Conservation (phyloP, 1,140 invertebrate species). For the Megathymus violae region DNA sequence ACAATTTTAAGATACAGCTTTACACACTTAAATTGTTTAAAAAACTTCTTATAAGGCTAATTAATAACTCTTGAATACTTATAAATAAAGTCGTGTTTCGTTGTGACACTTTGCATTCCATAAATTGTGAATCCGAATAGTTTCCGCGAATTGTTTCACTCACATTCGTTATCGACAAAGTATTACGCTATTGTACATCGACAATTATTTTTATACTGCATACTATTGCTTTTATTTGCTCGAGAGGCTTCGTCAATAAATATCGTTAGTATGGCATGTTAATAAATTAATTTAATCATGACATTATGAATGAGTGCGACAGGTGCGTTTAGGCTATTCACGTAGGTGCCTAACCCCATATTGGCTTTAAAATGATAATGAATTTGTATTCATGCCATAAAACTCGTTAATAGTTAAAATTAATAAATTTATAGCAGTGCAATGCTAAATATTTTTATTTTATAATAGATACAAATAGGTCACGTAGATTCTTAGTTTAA, state of each 20-base stretch:
- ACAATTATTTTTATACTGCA: slow-evolving; percentile 25
- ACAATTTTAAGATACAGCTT: too few relatives aligned
- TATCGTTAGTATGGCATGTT: slow-evolving; percentile 24
- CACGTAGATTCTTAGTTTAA: too few relatives aligned
- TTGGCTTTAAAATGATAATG: slow-evolving; percentile 1
- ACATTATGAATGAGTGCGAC: slow-evolving; percentile 32
- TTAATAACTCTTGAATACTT: neutral
- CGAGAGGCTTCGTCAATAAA: slow-evolving; percentile 32
- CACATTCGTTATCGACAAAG: slow-evolving; percentile 11
- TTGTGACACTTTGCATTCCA: neutral
- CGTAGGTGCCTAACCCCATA: neutral
- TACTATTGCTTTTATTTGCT: slow-evolving; percentile 25
- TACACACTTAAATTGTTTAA: too few relatives aligned
- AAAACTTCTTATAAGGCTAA: neutral
- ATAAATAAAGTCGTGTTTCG: neutral
- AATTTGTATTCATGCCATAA: slow-evolving; percentile 1
- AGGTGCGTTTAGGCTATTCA: slow-evolving; percentile 17
- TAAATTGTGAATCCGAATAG: slow-evolving; percentile 9
- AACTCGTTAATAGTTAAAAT: neutral
- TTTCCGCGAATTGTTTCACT: slow-evolving; percentile 2
- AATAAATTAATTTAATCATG: slow-evolving; percentile 36
- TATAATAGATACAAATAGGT: neutral
- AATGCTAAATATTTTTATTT: neutral
- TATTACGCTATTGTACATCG: slow-evolving; percentile 14
- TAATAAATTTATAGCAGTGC: neutral